Base-by-base conservation (phyloP, 2,888 invertebrate genomes). In the Athripsodes cinereus region DNA sequence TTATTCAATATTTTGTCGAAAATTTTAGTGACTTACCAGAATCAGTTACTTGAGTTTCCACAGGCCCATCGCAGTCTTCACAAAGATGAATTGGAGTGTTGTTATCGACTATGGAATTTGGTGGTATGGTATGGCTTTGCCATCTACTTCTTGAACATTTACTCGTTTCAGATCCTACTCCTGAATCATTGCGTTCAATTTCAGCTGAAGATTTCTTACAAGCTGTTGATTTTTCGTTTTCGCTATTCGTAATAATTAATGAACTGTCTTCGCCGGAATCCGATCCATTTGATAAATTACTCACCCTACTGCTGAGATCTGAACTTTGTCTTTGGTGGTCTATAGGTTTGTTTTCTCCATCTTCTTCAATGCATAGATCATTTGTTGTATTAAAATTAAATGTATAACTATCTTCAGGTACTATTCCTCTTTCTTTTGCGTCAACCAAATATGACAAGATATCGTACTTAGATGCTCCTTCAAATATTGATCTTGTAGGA, bases 151-250 rank as follows among this genome's bases (percentile, higher is more conserved):
- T 81, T 57, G 90, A 90, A 57, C 90, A 87, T 71, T 92, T 92
- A 70, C 91, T 91, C 6, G 93, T 93, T 72, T 94, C 94, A 2
- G 92, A 92, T 52, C 94, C 94, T 1, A 94, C 93, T 1, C 94
- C 95, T 18, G 93, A 94, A 72, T 93, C 94, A 68, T 93, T 94
- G 64, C 95, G 81, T 76, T 94, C 94, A 65, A 94, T 88, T 71
- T 93, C 92, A 2, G 85, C 83, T 8, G 81, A 78, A 26, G 81
- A 75, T 67, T 84, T 85, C 66, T 83, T 83, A 65, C 75, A 80
- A 10, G 76, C 71, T 13, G 75, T 69, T 47, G 76, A 71, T 64
- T 84, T 83, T 64, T 84, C 84, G 59, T 78, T 73, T 35, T 72
- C 69, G n/a, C 83, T 76, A 59, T 81, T 81, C 65, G 81, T 79